phyloP scores from a whole-genome alignment of 2,113 vertebrate species.

The Alaudala cheleensis region DNA sequence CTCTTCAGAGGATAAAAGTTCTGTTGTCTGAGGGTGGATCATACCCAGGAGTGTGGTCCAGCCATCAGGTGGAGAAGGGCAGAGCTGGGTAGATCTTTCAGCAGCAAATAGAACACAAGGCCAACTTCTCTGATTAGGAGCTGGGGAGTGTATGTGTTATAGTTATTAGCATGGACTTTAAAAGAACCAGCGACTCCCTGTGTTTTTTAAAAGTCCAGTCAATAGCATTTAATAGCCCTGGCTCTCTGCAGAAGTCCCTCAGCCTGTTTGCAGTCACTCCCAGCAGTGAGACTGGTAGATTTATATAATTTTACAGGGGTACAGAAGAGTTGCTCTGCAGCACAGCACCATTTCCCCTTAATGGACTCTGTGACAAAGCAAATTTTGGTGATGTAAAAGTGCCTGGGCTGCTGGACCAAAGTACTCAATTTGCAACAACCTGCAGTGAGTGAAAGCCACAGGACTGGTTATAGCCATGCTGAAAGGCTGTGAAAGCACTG shows the following conservation, averaged over 20 bases:
- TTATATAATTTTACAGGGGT: not conserved
- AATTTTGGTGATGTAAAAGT: not conserved
- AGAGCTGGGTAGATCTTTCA: not conserved
- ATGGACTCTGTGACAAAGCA: conserved; percentile 37
- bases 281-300: not conserved
- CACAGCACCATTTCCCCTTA: not conserved
- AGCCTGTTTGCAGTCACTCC: conserved; percentile 19
- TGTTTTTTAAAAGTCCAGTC: conserved; percentile 8
- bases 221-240: not conserved
- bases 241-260: not conserved
- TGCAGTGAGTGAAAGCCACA: not conserved
- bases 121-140: not conserved
- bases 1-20: not conserved
- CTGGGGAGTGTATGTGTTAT: not conserved
- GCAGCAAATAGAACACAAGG: not conserved
- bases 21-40: not conserved
- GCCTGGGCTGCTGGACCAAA: not conserved
- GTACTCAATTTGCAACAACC: conserved; percentile 4
- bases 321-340: conserved; percentile 9
- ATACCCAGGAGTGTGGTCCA: not conserved
- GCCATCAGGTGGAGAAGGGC: not conserved
- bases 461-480: not conserved
- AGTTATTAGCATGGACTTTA: not conserved
- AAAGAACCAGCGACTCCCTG: not conserved
- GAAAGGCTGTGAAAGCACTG: not conserved